These are phyloP conservation scores for Cheirogaleus major DNA, from an alignment of 2,797 vertebrate species.

Conservation along the genomic window DNA sequence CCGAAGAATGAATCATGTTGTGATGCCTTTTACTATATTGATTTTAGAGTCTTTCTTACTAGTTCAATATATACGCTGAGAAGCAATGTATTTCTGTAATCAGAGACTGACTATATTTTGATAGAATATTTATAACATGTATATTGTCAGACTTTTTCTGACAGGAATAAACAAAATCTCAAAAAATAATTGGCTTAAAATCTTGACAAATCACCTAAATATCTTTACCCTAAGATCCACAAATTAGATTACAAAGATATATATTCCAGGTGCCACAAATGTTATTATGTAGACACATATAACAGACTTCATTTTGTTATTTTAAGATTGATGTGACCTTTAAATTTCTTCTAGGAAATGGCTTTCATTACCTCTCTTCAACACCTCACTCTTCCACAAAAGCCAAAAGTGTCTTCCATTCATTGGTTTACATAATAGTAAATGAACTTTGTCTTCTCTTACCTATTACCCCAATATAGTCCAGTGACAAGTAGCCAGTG, in stretches of 20 bases:
- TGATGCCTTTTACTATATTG: background rate
- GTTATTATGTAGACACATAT: background rate
- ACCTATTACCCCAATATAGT: background rate
- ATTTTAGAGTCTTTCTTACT: background rate
- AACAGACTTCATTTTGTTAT: background rate
- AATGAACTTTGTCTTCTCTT: background rate
- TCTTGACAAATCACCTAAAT: background rate
- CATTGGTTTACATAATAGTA: background rate
- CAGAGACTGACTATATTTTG: background rate
- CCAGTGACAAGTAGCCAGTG: background rate
- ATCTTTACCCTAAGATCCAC: background rate
- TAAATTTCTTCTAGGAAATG: background rate
- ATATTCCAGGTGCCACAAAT: background rate
- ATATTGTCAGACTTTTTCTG: slow-evolving; percentile 2
- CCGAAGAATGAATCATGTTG: background rate
- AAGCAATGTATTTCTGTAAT: background rate
- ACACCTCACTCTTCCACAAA: background rate
- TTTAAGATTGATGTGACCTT: background rate
- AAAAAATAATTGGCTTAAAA: background rate
- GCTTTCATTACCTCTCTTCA: background rate
- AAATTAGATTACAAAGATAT: background rate
- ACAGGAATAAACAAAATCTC: background rate
- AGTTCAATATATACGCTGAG: background rate
- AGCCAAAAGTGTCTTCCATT: background rate
- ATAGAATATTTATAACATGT: background rate